Evolutionary conservation across 2,888 invertebrate genomes (phyloP).

Genomic region (Tipula vernalis): DNA sequence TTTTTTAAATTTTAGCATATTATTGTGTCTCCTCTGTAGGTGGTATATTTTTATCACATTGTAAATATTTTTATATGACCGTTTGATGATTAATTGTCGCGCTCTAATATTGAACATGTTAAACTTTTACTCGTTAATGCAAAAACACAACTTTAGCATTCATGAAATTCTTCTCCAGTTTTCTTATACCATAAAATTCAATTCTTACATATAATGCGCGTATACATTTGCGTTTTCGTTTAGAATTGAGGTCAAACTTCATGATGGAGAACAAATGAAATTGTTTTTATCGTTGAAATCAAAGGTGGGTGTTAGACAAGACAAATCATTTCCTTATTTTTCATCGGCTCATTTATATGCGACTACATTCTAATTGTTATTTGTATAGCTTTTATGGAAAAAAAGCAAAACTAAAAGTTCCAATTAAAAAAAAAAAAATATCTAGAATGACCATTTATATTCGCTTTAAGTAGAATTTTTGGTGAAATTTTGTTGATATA

Average conservation of each 20-base stretch:
- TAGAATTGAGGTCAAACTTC: not conserved
- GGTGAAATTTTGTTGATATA: not conserved
- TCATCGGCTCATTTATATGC: not conserved
- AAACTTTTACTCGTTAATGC: not conserved
- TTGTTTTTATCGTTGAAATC: not conserved
- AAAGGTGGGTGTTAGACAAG: not conserved
- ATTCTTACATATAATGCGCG: too few relatives aligned
- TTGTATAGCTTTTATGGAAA: not conserved
- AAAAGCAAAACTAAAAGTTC: not conserved
- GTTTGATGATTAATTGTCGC: not conserved
- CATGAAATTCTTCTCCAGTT: not conserved
- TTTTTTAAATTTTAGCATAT: not conserved
- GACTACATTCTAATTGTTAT: not conserved
- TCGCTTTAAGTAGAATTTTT: not conserved
- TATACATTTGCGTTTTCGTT: not conserved
- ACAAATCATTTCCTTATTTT: not conserved
- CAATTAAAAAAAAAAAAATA: not conserved
- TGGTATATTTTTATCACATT: not conserved
- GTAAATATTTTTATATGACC: not conserved
- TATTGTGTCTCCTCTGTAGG: not conserved
- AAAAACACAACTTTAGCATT: not conserved
- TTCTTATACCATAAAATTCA: not conserved
- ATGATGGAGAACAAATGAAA: not conserved
- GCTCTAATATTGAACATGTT: not conserved
- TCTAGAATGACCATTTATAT: not conserved